These are phyloP conservation scores for Sitta europaea DNA, from an alignment of 2,113 vertebrate genomes.

Conservation along the genomic window DNA sequence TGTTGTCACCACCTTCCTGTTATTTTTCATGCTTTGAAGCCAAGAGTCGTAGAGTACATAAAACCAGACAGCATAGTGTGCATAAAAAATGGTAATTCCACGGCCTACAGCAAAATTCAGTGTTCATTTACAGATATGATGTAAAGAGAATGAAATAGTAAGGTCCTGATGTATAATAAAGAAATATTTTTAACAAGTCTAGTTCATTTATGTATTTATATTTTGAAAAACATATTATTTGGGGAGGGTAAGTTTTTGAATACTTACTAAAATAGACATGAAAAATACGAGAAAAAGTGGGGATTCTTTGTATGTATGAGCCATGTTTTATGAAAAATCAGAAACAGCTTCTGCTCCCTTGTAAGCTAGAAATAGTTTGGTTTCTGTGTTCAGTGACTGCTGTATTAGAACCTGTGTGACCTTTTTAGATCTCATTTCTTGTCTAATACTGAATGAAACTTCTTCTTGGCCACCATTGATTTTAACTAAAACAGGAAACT, in stretches of 20 bases:
- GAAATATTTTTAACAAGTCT: neutral
- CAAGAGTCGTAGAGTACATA: neutral
- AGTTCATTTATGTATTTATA: neutral
- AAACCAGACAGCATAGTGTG: neutral
- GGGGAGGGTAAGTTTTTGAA: neutral
- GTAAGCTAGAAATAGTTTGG: neutral
- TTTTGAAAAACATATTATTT: neutral
- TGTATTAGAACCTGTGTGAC: neutral
- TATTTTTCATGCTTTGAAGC: neutral
- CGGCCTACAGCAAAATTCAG: neutral
- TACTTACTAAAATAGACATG: neutral
- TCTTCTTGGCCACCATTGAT: neutral
- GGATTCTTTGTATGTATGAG: neutral
- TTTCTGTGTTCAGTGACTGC: neutral
- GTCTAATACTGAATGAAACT: neutral
- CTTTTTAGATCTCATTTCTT: neutral
- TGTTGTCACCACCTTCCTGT: neutral
- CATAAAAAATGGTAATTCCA: neutral
- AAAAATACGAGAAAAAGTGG: neutral
- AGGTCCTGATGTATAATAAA: neutral
- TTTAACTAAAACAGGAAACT: neutral
- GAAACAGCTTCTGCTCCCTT: neutral
- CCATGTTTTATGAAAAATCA: neutral
- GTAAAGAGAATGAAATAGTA: neutral
- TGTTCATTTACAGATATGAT: neutral